phyloP scores from a whole-genome alignment of 2,888 invertebrate genomes.

The Esperia sulphurella region DNA sequence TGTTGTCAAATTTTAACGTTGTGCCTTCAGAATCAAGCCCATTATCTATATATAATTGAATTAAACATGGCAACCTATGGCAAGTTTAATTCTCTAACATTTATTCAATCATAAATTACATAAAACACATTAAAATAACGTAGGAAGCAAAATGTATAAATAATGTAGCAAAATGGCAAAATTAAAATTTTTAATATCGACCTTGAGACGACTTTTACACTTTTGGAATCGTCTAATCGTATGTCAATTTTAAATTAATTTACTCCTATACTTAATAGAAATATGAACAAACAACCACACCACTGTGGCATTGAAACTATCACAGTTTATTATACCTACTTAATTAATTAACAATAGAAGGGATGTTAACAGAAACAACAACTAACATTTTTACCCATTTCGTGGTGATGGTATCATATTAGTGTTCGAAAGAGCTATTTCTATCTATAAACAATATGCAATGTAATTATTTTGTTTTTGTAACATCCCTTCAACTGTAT shows the following conservation, averaged over 20 bases:
- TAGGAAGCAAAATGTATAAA: constrained; percentile 2
- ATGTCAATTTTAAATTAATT: constrained; percentile 1
- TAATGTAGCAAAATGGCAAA: constrained; percentile 30
- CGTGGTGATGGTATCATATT: too few relatives aligned
- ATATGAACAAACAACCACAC: constrained; percentile 14
- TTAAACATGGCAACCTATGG: constrained; percentile 73
- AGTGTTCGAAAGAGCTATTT: too few relatives aligned
- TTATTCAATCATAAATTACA: neutral
- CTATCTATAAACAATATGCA: too few relatives aligned
- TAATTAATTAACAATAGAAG: constrained; percentile 14
- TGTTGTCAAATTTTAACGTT: too few relatives aligned
- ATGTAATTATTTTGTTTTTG: too few relatives aligned
- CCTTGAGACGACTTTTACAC: constrained; percentile 16
- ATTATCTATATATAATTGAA: constrained; percentile 38
- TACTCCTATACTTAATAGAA: constrained; percentile 7
- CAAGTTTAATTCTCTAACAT: constrained; percentile 63
- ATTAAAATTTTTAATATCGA: constrained; percentile 19
- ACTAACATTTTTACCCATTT: too few relatives aligned
- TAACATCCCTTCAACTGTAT: too few relatives aligned
- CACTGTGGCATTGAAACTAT: constrained; percentile 34
- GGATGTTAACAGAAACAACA: too few relatives aligned
- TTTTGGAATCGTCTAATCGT: constrained; percentile 16
- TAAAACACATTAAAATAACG: neutral
- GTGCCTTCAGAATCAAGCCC: too few relatives aligned
- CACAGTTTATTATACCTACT: constrained; percentile 39